Base-by-base conservation (phyloP, 2,113 vertebrate species). In the Carassius gibelio region DNA sequence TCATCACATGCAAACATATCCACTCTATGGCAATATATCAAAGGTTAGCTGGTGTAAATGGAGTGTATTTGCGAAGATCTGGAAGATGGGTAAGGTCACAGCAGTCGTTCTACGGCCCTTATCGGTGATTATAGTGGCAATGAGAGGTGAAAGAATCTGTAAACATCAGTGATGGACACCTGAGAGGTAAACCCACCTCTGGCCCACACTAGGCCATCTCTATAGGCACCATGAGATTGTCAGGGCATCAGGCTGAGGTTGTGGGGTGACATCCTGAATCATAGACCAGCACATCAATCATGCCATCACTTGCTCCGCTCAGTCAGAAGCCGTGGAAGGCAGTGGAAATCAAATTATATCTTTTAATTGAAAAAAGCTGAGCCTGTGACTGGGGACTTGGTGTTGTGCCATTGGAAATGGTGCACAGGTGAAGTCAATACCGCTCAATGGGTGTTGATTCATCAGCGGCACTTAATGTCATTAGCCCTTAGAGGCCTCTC, bases 381-480 rank as follows among this genome's bases (percentile, higher is more conserved):
- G 91, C 90, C 90, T 87, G 91, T 91, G 90, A 91, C 89, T 81
- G 78, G 87, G 89, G 91, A 90, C 68, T 48, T 10, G 21, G 82
- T 59, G 82, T 71, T 80, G 45, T 55, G 55, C 50, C 30, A 61
- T 45, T 45, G 75, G 85, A 30, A 48, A 75, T 48, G 87, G 92
- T 87, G 90, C 89, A 84, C 87, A 26, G 85, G 90, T 90, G 89
- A 93, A 86, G 92, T 91, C 94, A 94, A 93, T 95, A 93, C 93
- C 88, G 91, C 93, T 92, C 92, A 88, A 91, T 90, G 93, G 88
- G 92, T 94, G 94, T 91, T 95, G 94, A 90, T 94, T 95, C 92
- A 95, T 92, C 94, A 91, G 91, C 85, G 92, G 89, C 85, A 91
- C 93, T 95, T 94, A 94, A 95, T 93, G 93, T 90, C 95, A 93